Conservation (phyloP, 2,888 invertebrate species). For the Lasioglossum vierecki region DNA sequence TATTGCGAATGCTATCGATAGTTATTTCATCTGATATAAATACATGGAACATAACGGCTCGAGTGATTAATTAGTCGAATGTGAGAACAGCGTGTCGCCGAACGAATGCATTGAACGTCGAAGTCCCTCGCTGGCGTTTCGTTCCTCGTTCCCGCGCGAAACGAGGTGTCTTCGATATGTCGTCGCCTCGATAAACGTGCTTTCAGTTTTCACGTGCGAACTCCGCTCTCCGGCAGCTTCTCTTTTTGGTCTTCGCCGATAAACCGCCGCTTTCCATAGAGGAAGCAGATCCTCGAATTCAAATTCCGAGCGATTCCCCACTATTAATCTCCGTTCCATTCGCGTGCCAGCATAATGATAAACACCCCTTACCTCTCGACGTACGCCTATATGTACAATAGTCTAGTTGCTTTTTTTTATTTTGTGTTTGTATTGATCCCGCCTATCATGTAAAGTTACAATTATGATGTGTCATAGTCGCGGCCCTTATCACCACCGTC, state of each 20-base stretch:
- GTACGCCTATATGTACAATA: constrained; percentile 78
- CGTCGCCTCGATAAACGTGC: constrained; percentile 29
- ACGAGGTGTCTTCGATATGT: constrained; percentile 47
- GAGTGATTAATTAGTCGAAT: constrained; percentile 57
- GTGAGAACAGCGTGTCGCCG: constrained; percentile 43
- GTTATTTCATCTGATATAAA: constrained; percentile 67
- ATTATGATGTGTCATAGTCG: constrained; percentile 81
- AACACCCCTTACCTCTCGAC: constrained; percentile 46
- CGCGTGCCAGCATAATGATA: constrained; percentile 50
- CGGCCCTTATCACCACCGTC: constrained; percentile 67
- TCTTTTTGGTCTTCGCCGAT: background rate
- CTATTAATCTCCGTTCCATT: constrained; percentile 42
- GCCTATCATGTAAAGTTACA: constrained; percentile 81
- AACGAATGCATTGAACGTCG: constrained; percentile 38
- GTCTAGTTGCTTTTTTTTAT: constrained; percentile 60
- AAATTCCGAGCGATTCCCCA: background rate
- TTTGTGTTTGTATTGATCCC: constrained; percentile 78
- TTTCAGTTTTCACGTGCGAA: background rate
- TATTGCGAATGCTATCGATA: constrained; percentile 65
- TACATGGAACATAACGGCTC: constrained; percentile 65
- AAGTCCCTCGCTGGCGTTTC: constrained; percentile 6
- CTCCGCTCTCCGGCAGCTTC: constrained; percentile 6
- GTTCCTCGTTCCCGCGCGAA: constrained; percentile 2
- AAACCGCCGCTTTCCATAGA: constrained; percentile 4
- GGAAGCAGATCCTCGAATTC: constrained; percentile 24